Base-by-base conservation (phyloP, 2,888 invertebrate species). In the Hirtodrosophila histrioides region DNA sequence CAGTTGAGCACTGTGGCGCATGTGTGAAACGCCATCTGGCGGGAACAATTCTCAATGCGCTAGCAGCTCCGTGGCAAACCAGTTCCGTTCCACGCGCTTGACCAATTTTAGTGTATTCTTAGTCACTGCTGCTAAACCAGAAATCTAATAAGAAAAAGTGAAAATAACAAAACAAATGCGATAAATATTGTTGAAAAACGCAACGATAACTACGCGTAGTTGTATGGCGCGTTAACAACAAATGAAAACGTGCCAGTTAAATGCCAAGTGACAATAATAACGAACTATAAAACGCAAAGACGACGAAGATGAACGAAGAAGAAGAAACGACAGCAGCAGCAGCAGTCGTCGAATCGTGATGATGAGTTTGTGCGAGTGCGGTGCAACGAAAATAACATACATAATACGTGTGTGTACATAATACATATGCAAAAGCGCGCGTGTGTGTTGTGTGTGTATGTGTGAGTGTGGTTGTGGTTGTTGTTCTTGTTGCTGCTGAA, bases 121-220 rank as follows among this genome's bases (percentile, higher is more conserved):
- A 75, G 73, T 75, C 73, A 64, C 69, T 64, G 68, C 77, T 72
- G 75, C 75, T 75, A 61, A 76, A 75, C 75, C 75, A 72, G 75
- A 77, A 77, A 75, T 75, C 75, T 75, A 75, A 74, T 60, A 75
- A 69, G 74, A 77, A 78, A 86, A 85, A 84, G 78, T 86, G 69
- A 70, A 81, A 84, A 87, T 69, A 84, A 82, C 88, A 87, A 82
- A 87, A 88, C 83, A 87, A 84, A 85, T 72, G 86, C 82, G 77
- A 82, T 76, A 82, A 82, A 82, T 72, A 64, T 56, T 50, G 40
- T 75, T 75, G 58, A 70, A 87, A 81, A 77, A 73, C 60, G 68
- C 69, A 76, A 33, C 76, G 61, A 58, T 54, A 57, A 69, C 54
- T 31, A 41, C 40, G 79, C 70, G 70, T 69, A 73, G 51, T 66